Percentiles rank a stretch among this genome's conserved stretches.
Conservation (phyloP, 2,113 vertebrate genomes). For the Polypterus senegalus region DNA sequence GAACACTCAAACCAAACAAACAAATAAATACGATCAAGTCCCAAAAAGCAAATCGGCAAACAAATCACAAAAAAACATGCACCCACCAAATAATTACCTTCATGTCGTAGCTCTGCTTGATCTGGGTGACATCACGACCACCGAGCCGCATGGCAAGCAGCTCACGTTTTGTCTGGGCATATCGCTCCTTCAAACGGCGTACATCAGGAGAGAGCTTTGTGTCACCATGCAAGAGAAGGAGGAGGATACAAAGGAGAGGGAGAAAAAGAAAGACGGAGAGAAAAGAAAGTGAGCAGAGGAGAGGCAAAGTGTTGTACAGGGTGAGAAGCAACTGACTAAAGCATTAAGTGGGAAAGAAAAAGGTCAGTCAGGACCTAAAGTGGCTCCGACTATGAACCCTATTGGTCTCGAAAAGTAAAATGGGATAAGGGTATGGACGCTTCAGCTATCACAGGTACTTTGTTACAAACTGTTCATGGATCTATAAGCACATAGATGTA, state of each 20-base stretch:
- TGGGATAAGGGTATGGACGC: neutral
- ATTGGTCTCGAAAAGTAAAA: too few species aligned
- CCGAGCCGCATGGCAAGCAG: slow-evolving; percentile 73
- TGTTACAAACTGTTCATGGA: neutral
- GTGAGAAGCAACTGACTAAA: slow-evolving; percentile 15
- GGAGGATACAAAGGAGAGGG: slow-evolving; percentile 21
- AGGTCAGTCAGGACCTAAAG: neutral
- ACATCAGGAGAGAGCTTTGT: slow-evolving; percentile 80
- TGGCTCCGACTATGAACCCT: too few species aligned
- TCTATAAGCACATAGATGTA: neutral
- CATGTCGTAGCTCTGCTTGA: slow-evolving; percentile 72
- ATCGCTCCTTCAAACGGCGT: slow-evolving; percentile 75
- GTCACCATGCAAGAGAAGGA: slow-evolving; percentile 23
- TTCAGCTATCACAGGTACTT: neutral
- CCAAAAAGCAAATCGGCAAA: too few species aligned
- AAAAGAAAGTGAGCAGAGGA: slow-evolving; percentile 43
- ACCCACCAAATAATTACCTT: slow-evolving; percentile 59
- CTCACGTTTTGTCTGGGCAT: slow-evolving; percentile 78
- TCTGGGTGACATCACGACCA: slow-evolving; percentile 63
- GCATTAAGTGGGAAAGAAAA: slow-evolving; percentile 8
- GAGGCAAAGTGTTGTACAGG: slow-evolving; percentile 23
- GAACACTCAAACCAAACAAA: neutral
- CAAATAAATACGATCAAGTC: neutral
- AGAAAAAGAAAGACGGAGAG: slow-evolving; percentile 26
- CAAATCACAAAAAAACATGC: neutral